Evolutionary conservation across 92 coral and sea anemone species (phyloP), one percentile per base, ranked within the genome.

Genomic region (Palythoa grandiflora): DNA sequence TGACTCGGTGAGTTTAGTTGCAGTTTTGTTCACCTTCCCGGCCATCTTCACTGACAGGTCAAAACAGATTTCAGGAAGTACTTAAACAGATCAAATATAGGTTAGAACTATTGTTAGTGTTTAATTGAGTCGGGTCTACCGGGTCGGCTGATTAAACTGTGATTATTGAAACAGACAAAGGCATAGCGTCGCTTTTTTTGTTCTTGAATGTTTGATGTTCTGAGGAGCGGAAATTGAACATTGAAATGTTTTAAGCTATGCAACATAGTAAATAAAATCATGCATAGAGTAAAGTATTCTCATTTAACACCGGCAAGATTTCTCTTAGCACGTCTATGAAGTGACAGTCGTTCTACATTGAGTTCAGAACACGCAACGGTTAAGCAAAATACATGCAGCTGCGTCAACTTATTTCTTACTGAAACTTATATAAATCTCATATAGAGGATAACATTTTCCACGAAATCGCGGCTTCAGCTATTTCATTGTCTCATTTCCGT

Each of bases 1-100:
- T 97, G 36, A 97, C 99, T 63, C 89, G 99, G 99, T 97, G 80
- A 83, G 96, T 83, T 83, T 70, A 9, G 4, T 35, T 14, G 40
- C 40, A 11, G 9, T 70, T 70, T 12, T 9, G 75, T 38, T 15
- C 39, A 17, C 8, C 38, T 16, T 76, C 65, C 75, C 60, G 10
- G 21, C 47, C 9, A 15, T 37, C 28, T 55, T 52, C 73, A 19
- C 68, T 91, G 93, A 88, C 91, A 84, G 71, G 68, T 90, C 53
- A 66, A 84, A 89, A 89, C 73, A 66, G 70, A 89, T 84, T 83
- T 84, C 86, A 83, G 87, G 72, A 87, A 78, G 68, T 86, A 91
- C 94, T 91, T 89, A 80, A 59, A 78, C 63, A 83, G 39, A 83
- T 84, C 93, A 91, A 78, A 81, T 60, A 6, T 73, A 83, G 78